A percentile compares a stretch with the other conserved stretches of the same genome.
Conservation (phyloP, 2,113 vertebrate genomes). For the Haplochromis burtoni region DNA sequence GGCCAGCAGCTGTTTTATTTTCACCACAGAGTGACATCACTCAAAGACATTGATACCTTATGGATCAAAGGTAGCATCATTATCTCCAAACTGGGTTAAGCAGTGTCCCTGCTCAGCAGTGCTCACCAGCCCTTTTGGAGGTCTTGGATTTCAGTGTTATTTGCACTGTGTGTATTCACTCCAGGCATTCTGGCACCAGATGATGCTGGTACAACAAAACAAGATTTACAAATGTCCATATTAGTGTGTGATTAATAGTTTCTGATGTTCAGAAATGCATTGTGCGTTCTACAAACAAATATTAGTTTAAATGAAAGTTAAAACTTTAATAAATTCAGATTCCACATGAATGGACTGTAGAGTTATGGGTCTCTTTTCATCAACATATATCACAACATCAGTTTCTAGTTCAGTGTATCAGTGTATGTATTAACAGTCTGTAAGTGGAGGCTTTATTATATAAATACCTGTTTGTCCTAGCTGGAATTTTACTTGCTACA, state of each 20-base stretch:
- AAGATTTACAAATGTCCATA: background rate
- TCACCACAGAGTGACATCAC: slow-evolving; percentile 79
- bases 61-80: slow-evolving; percentile 87
- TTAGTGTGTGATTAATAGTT: background rate
- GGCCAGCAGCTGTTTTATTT: slow-evolving; percentile 94
- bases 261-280: background rate
- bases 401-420: background rate
- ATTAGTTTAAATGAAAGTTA: background rate
- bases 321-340: background rate
- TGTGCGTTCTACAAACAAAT: background rate
- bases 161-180: background rate
- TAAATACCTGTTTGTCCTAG: background rate
- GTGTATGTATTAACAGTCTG: background rate
- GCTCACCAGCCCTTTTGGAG: background rate
- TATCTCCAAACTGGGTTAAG: slow-evolving; percentile 88
- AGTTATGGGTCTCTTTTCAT: background rate
- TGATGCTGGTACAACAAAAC: background rate
- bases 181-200: background rate
- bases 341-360: background rate
- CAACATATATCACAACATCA: background rate
- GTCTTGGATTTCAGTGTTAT: rapidly evolving
- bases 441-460: background rate
- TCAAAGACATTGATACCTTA: slow-evolving; percentile 82
- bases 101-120: background rate
- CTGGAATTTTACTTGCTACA: background rate